Evolutionary conservation across 2,113 vertebrate species (phyloP).

Genomic region (Chloropsis cyanopogon): DNA sequence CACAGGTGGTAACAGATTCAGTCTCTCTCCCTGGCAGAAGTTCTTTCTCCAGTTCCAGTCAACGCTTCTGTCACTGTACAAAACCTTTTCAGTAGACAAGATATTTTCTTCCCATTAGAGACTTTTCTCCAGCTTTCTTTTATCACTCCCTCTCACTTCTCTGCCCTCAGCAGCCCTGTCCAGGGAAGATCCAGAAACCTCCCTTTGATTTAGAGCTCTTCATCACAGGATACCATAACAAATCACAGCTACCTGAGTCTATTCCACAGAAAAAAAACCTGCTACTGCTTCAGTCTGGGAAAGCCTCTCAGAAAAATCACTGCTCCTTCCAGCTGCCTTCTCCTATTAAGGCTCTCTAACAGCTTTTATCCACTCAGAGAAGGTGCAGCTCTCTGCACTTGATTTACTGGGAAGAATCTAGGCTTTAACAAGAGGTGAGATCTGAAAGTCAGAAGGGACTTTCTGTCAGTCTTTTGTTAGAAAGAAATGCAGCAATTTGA

Average conservation of each 20-base stretch:
- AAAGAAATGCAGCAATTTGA: neutral
- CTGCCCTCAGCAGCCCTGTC: neutral
- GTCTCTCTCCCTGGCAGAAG: neutral
- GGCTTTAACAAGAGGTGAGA: neutral
- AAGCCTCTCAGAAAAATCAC: neutral
- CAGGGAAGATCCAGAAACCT: neutral
- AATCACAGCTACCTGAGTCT: neutral
- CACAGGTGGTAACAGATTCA: neutral
- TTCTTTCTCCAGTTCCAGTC: neutral
- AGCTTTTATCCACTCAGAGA: neutral
- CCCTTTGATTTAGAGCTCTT: neutral
- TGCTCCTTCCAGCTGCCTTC: neutral
- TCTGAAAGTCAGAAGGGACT: neutral
- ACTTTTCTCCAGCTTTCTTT: neutral
- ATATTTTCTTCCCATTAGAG: neutral
- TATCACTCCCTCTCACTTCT: neutral
- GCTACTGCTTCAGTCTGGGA: neutral
- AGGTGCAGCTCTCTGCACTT: neutral
- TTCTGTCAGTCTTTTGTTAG: neutral
- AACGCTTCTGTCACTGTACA: neutral
- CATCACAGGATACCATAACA: neutral
- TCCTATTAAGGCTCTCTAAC: neutral
- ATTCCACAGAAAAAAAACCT: neutral
- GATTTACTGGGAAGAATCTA: neutral
- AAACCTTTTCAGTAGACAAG: neutral